Percentiles rank a stretch among this genome's conserved stretches.
Evolutionary conservation across 2,797 vertebrate species (phyloP).

Genomic region (Typhlichthys eigenmanni): DNA sequence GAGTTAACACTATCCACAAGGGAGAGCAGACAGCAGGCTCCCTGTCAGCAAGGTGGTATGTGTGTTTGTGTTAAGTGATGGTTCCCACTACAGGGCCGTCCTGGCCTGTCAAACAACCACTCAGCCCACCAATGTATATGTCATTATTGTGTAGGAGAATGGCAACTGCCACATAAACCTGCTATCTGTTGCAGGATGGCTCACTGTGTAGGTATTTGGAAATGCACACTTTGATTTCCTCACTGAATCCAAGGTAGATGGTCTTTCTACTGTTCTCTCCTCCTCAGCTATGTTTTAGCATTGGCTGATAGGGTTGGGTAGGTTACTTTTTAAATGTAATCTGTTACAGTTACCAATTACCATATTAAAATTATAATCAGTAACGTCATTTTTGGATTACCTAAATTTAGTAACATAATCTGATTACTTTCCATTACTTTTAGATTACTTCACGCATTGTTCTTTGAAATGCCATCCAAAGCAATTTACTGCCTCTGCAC

Average conservation of each 20-base stretch:
- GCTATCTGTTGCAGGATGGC: conserved; percentile 64
- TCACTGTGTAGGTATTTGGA: conserved; percentile 45
- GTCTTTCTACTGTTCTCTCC: conserved; percentile 24
- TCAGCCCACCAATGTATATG: conserved; percentile 66
- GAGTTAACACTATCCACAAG: conserved; percentile 53
- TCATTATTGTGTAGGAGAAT: conserved; percentile 62
- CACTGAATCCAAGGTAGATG: conserved; percentile 31
- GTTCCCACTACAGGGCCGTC: conserved; percentile 66
- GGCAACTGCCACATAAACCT: conserved; percentile 67
- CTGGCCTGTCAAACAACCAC: conserved; percentile 59
- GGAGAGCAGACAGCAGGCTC: conserved; percentile 59
- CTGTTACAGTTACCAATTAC: too few relatives aligned
- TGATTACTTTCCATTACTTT: too few relatives aligned
- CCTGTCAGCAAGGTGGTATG: conserved; percentile 50
- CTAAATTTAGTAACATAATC: too few relatives aligned
- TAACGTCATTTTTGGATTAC: too few relatives aligned
- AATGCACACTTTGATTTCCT: conserved; percentile 42
- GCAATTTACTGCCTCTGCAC: too few relatives aligned
- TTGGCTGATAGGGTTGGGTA: background rate
- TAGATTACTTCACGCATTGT: too few relatives aligned
- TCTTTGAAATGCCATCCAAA: too few relatives aligned
- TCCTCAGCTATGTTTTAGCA: conserved; percentile 17
- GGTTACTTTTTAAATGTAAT: too few relatives aligned
- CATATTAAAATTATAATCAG: too few relatives aligned
- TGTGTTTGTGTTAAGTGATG: conserved; percentile 62